Conservation (phyloP, 2,797 vertebrate genomes). For the Chelonia mydas region DNA sequence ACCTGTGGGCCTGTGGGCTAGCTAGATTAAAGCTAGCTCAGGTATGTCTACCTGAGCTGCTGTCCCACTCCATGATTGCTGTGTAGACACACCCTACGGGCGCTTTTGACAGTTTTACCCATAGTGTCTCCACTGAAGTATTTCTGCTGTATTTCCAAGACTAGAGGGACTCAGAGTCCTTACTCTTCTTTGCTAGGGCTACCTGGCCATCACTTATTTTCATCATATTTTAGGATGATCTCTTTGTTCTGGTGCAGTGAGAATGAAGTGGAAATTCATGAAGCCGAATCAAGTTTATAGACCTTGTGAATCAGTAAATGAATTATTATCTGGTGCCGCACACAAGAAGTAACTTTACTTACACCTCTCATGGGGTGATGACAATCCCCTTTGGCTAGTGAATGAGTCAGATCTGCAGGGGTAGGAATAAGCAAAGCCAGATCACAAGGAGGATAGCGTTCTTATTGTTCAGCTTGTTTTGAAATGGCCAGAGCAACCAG, state of each 20-base stretch:
- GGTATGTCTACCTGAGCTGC: no score
- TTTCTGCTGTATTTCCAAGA: background rate
- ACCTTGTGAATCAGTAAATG: background rate
- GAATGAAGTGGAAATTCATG: accelerated
- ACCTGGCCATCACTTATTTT: background rate
- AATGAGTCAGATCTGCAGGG: accelerated
- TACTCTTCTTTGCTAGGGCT: background rate
- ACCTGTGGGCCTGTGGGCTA: no score
- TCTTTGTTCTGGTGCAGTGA: accelerated
- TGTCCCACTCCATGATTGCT: background rate
- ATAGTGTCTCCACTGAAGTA: background rate
- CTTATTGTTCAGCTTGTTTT: background rate
- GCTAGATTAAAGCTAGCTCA: no score
- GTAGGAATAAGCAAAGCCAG: background rate
- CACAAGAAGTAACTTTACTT: background rate
- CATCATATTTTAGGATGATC: background rate
- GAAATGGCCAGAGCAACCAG: background rate
- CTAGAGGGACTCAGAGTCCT: background rate
- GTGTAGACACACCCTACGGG: background rate
- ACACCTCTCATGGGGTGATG: background rate
- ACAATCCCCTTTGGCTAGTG: background rate
- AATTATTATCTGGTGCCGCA: background rate
- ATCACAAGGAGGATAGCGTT: background rate
- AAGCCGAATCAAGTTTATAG: background rate
- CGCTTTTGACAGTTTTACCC: background rate